These are phyloP conservation scores for Chrysocyon brachyurus DNA, from an alignment of 2,797 vertebrate species.

Conservation along the genomic window DNA sequence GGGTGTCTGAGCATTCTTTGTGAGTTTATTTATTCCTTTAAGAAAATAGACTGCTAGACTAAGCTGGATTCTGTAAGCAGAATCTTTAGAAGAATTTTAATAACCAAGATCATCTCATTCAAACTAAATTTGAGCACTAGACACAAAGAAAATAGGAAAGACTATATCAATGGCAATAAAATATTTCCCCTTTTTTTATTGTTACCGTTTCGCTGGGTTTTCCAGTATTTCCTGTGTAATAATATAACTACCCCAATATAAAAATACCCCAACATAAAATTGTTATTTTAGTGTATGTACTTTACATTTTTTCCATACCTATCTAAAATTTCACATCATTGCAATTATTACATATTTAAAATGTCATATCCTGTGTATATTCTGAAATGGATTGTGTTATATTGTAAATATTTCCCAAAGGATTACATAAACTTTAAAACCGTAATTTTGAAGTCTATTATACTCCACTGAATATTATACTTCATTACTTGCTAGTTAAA, in stretches of 20 bases:
- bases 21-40: not conserved
- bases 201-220: not conserved
- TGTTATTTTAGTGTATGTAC: not conserved
- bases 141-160: not conserved
- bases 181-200: not conserved
- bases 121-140: not conserved
- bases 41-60: not conserved
- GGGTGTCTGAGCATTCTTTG: not conserved
- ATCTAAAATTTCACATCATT: not conserved
- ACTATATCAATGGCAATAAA: not conserved
- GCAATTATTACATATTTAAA: not conserved
- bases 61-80: not conserved
- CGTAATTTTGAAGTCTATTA: not conserved
- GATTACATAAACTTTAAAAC: not conserved
- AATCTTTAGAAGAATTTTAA: not conserved
- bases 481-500: not conserved
- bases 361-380: not conserved
- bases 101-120: not conserved
- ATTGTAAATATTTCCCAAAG: not conserved
- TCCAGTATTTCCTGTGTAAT: not conserved
- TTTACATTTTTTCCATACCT: not conserved
- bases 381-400: not conserved
- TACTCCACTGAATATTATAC: not conserved
- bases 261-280: not conserved
- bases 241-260: not conserved